These are phyloP conservation scores for Ectemnius lituratus DNA, from an alignment of 2,888 invertebrate genomes.

Conservation along the genomic window DNA sequence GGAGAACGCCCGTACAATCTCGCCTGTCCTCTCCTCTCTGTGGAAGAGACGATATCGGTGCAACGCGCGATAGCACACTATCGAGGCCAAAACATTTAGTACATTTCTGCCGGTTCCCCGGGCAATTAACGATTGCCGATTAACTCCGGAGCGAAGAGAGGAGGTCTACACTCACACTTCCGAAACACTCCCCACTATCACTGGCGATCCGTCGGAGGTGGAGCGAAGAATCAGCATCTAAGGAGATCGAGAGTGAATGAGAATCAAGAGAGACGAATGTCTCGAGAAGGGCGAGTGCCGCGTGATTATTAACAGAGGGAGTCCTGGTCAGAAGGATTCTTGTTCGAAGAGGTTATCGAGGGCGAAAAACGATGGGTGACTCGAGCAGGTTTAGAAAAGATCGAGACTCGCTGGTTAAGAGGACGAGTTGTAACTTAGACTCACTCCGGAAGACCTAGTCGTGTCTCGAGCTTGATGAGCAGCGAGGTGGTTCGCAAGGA, in stretches of 20 bases:
- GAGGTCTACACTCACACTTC: neutral
- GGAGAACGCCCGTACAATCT: conserved; percentile 4
- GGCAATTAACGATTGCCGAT: conserved; percentile 33
- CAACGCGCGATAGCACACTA: conserved; percentile 31
- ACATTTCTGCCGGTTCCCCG: conserved; percentile 23
- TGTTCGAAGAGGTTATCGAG: neutral
- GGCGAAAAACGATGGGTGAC: conserved; percentile 46
- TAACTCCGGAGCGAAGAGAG: conserved; percentile 14
- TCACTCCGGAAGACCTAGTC: conserved; percentile 47
- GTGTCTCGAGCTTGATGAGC: conserved; percentile 40
- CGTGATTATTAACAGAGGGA: neutral
- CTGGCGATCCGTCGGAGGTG: neutral
- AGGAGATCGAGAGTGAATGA: conserved; percentile 1
- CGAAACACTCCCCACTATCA: conserved; percentile 5
- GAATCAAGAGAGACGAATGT: conserved; percentile 31
- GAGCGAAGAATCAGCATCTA: neutral
- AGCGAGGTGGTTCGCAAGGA: conserved; percentile 48
- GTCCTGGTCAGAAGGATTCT: neutral
- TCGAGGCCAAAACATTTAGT: conserved; percentile 26
- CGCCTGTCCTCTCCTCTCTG: neutral
- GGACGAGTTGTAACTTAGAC: conserved; percentile 23
- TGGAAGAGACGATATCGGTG: conserved; percentile 13
- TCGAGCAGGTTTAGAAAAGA: conserved; percentile 54
- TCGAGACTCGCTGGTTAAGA: conserved; percentile 62
- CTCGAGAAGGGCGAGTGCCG: conserved; percentile 17